A percentile compares a stretch with the other conserved stretches of the same genome.
phyloP scores from a whole-genome alignment of 2,797 vertebrate species.

The Setipinna tenuifilis region DNA sequence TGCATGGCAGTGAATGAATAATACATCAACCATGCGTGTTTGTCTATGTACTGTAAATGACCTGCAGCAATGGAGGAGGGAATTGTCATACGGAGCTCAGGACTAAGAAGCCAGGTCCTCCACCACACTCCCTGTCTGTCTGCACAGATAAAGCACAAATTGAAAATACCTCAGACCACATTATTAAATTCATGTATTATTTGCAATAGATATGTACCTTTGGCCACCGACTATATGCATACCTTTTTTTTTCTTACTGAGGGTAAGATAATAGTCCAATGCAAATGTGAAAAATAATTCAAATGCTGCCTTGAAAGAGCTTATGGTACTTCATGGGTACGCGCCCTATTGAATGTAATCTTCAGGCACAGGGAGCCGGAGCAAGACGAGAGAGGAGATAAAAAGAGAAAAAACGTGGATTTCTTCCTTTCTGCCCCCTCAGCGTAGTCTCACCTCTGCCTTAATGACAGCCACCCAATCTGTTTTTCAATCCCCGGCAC shows the following conservation, averaged over 20 bases:
- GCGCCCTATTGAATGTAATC: no score
- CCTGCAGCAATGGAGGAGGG: neutral
- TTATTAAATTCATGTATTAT: neutral
- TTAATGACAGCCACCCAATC: constrained; percentile 13
- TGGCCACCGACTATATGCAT: neutral
- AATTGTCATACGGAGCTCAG: neutral
- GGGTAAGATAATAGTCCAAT: neutral
- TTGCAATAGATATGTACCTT: neutral
- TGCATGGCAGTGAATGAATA: neutral
- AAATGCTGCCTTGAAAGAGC: neutral
- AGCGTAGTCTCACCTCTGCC: neutral
- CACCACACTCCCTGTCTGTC: neutral
- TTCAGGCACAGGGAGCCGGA: neutral
- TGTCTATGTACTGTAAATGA: constrained; percentile 6
- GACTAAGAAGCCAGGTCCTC: neutral
- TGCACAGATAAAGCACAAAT: neutral
- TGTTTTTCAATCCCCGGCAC: constrained; percentile 7
- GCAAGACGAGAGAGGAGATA: neutral
- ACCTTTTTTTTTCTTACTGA: neutral
- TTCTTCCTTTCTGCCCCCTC: neutral
- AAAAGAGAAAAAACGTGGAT: neutral
- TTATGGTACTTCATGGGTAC: no score
- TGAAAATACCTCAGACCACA: neutral
- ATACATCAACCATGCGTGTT: neutral
- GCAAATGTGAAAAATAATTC: neutral